phyloP scores from a whole-genome alignment of 2,888 invertebrate species.

The Carcina quercana region DNA sequence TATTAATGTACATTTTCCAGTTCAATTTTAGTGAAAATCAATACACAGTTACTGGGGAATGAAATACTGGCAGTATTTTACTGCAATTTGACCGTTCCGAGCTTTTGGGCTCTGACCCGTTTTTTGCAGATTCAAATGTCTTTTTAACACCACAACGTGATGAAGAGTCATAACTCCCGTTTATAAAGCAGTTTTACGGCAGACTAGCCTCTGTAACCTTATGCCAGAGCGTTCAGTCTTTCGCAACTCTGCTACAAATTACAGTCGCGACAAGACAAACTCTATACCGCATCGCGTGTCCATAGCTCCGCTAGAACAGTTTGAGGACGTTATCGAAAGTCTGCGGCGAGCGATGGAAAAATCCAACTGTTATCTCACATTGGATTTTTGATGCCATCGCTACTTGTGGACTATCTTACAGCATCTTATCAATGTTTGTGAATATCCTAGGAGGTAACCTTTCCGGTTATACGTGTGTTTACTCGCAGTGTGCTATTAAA shows the following conservation, averaged over 20 bases:
- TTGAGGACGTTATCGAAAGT: conserved; percentile 35
- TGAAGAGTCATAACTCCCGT: neutral
- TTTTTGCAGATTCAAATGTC: conserved; percentile 26
- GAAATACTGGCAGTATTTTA: no score
- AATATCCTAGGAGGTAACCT: conserved; percentile 3
- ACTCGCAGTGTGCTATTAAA: no score
- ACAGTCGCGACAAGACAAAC: no score
- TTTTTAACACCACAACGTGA: neutral
- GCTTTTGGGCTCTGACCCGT: conserved; percentile 24
- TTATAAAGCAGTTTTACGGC: conserved; percentile 40
- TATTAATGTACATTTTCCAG: no score
- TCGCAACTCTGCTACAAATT: conserved; percentile 49
- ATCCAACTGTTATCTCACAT: conserved; percentile 62
- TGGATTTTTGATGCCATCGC: conserved; percentile 68
- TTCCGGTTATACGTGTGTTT: no score
- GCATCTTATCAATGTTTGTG: conserved; percentile 29
- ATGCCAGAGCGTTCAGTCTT: conserved; percentile 42
- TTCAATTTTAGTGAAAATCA: no score
- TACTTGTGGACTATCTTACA: conserved; percentile 60
- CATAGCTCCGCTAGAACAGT: conserved; percentile 36
- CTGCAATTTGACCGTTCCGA: conserved; percentile 15
- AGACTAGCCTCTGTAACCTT: conserved; percentile 48
- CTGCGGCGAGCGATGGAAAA: conserved; percentile 65
- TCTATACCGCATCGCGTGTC: conserved; percentile 33
- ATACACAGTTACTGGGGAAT: no score